Base-by-base conservation (phyloP, 2,888 invertebrate genomes). In the Amblyjoppa fuscipennis region DNA sequence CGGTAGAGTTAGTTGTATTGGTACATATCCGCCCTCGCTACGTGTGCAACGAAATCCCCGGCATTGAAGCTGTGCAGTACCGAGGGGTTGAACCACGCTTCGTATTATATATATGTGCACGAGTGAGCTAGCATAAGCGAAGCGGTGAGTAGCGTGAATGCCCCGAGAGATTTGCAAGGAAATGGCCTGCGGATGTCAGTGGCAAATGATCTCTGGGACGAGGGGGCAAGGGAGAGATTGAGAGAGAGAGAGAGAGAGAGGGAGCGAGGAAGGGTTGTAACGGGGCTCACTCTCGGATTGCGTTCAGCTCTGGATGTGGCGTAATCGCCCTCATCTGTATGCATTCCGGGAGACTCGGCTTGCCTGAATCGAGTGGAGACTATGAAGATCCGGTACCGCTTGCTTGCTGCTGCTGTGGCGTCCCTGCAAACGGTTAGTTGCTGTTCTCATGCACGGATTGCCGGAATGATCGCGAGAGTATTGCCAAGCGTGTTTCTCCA, bases 291-390 rank as follows among this genome's bases (percentile, higher is more conserved):
- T 79, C 28, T 68, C 56, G 74, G 85, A 89, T 88, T 89, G 81
- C 81, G 71, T 68, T 68, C 78, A 69, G 69, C 49, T 73, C 86
- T 59, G 82, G 80, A 87, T 83, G 81, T 79, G 75, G 68, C 66
- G 86, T 89, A 90, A 90, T 90, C 88, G 87, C 38, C 70, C 87
- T 88, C 89, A 89, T 90, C 87, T 89, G 87, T 89, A 90, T 89
- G 89, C 89, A 89, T 89, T 87, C 89, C 87, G 86, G 73, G 75
- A 77, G 66, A 70, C 75, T 75, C 34, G 75, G 70, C 78, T 82
- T 76, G 76, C 83, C 79, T 51, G 83, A 86, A 87, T 87, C 85
- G 82, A 82, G 83, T 73, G 61, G 83, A 83, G 85, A 86, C 85
- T 81, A 81, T 61, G 73, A 87, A 77, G 83, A 87, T 88, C 84